These are phyloP conservation scores for Ceraclea dissimilis DNA, from an alignment of 2,888 invertebrate species.

Conservation along the genomic window DNA sequence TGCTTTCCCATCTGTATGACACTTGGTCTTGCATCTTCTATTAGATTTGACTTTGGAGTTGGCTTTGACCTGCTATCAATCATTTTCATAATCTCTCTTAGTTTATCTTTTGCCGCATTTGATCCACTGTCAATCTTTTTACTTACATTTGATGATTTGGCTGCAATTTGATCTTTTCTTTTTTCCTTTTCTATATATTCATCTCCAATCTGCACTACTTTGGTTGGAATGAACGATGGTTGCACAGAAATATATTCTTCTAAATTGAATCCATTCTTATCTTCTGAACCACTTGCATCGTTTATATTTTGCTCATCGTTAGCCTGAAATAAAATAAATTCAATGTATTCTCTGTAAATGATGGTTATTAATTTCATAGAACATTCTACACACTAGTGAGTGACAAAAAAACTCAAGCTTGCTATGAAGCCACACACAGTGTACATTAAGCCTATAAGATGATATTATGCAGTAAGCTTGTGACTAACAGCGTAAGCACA, in stretches of 20 bases:
- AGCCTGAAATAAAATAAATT: conserved; percentile 12
- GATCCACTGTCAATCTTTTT: conserved; percentile 24
- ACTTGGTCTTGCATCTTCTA: conserved; percentile 35
- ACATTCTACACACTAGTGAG: no score
- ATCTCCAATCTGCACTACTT: conserved; percentile 36
- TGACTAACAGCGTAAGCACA: no score
- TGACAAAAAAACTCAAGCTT: no score
- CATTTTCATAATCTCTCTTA: conserved; percentile 13
- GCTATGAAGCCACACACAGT: no score
- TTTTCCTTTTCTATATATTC: conserved; percentile 30
- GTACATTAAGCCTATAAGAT: no score
- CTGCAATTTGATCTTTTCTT: not conserved
- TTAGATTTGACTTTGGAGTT: conserved; percentile 11
- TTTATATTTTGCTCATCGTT: conserved; percentile 15
- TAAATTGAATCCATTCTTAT: conserved; percentile 15
- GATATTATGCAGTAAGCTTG: no score
- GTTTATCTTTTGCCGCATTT: conserved; percentile 17
- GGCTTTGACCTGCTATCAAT: conserved; percentile 17
- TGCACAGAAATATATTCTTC: conserved; percentile 22
- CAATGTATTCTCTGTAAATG: conserved; percentile 2
- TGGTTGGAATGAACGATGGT: conserved; percentile 34
- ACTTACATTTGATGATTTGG: conserved; percentile 2
- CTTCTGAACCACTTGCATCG: conserved; percentile 9
- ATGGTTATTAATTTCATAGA: no score
- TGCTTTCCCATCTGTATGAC: conserved; percentile 37